These are phyloP conservation scores for Tetranychus cinnabarinus DNA, from an alignment of 1,140 invertebrate genomes.

Conservation along the genomic window DNA sequence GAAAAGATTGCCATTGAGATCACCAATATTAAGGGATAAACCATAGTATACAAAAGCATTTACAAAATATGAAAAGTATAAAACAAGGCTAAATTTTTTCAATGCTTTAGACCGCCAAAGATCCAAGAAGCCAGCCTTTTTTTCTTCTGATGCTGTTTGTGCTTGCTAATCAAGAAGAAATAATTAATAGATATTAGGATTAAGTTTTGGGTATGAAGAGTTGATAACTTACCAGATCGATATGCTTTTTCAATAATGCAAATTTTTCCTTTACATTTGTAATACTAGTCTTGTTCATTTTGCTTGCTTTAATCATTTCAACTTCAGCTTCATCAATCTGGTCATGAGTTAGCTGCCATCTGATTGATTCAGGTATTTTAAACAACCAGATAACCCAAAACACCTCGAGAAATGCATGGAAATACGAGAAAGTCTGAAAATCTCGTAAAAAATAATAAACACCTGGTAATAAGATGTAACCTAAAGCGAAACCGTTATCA, in stretches of 20 bases:
- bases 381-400: not conserved
- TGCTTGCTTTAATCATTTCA: slow-evolving; percentile 1
- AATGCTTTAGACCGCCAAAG: slow-evolving; percentile 7
- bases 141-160: not conserved
- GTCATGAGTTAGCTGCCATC: slow-evolving; percentile 6
- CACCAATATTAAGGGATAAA: slow-evolving; percentile 48
- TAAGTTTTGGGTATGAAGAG: not conserved
- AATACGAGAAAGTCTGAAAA: slow-evolving; percentile 38
- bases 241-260: not conserved
- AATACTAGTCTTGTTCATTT: not conserved
- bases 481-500: not conserved
- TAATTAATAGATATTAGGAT: no score
- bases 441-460: not conserved
- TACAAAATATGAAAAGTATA: slow-evolving; percentile 19
- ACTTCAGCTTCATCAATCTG: not conserved
- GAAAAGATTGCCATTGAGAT: slow-evolving; percentile 44
- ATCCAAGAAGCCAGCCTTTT: not conserved
- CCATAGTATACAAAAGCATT: slow-evolving; percentile 36
- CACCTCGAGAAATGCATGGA: slow-evolving; percentile 25
- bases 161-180: not conserved
- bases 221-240: not conserved
- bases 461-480: not conserved
- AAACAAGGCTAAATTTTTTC: slow-evolving; percentile 9
- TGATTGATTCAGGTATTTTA: slow-evolving; percentile 6
- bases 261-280: not conserved